Conservation (phyloP, 1,140 invertebrate genomes). For the Cepaea nemoralis region DNA sequence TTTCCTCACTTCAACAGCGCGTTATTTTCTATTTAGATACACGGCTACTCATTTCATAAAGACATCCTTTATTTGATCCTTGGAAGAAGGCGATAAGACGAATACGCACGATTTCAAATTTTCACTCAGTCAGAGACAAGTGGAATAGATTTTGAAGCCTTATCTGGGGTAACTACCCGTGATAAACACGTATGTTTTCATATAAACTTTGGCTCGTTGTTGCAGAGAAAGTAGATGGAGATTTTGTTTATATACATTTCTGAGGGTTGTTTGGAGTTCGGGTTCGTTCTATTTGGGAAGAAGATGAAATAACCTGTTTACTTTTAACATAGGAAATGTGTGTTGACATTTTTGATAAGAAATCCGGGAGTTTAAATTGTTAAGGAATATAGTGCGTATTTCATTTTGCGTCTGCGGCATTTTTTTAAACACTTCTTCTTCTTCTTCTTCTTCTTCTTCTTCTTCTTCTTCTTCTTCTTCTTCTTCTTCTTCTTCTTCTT, state of each 20-base stretch:
- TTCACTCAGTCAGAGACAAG: background rate
- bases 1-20: background rate
- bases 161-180: background rate
- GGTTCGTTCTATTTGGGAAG: background rate
- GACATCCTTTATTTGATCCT: conserved; percentile 8
- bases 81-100: background rate
- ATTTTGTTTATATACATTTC: background rate
- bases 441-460: too few relatives aligned
- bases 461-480: too few relatives aligned
- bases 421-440: too few relatives aligned
- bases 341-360: too few relatives aligned
- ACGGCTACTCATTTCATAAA: background rate
- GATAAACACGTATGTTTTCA: background rate
- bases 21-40: background rate
- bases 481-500: too few relatives aligned
- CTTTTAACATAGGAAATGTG: background rate
- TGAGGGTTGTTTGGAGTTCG: background rate
- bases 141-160: background rate
- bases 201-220: background rate
- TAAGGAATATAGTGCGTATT: too few relatives aligned
- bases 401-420: too few relatives aligned
- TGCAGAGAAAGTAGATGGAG: background rate
- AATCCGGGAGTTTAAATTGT: too few relatives aligned
- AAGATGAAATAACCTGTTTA: background rate
- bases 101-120: background rate